Base-by-base conservation (phyloP, 2,113 vertebrate species). In the Poeciliopsis retropinna region DNA sequence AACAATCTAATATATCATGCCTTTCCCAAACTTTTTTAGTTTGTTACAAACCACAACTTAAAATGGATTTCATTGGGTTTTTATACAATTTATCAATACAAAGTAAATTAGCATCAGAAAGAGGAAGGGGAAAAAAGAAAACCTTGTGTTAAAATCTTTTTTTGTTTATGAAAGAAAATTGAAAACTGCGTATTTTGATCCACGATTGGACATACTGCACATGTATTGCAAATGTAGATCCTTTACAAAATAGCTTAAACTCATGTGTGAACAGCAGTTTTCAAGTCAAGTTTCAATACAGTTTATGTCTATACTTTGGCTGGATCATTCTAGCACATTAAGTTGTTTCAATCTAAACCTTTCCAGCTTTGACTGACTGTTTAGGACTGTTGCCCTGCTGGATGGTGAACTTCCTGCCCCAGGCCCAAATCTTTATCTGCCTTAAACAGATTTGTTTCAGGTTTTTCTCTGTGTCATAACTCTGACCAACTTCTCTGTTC, bases 1-100 rank as follows among this genome's bases (percentile, higher is more conserved):
- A 87, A 65, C 85, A 81, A 44, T 63, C 83, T 29, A 29, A 31
- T 61, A 70, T 34, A 70, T 66, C 54, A 27, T 81, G 65, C 80
- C 75, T 76, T 79, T 61, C 25, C 22, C 51, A 10, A 10, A 57
- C 7, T 10, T 57, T 25, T 57, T 57, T 25, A 9, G 25, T 25
- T 57, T 10, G 25, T 57, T 57, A n/a, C 8, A 57, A 37, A 57
- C 25, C 51, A n/a, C 51, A 57, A 57, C 9, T 3, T 10, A 3
- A 57, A n/a, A n/a, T n/a, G 25, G 7, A 57, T 2, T 57, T 57
- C 7, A 57, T 10, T 25, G 51, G 22, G 25, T 57, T 57, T 57
- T 57, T n/a, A 11, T 57, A 19, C 17, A 57, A n/a, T n/a, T 22
- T 8, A 25, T 17, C 19, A n/a, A 57, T 2, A 57, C 22, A 57